phyloP scores from a whole-genome alignment of 2,797 vertebrate genomes.

The Denticeps clupeoides region DNA sequence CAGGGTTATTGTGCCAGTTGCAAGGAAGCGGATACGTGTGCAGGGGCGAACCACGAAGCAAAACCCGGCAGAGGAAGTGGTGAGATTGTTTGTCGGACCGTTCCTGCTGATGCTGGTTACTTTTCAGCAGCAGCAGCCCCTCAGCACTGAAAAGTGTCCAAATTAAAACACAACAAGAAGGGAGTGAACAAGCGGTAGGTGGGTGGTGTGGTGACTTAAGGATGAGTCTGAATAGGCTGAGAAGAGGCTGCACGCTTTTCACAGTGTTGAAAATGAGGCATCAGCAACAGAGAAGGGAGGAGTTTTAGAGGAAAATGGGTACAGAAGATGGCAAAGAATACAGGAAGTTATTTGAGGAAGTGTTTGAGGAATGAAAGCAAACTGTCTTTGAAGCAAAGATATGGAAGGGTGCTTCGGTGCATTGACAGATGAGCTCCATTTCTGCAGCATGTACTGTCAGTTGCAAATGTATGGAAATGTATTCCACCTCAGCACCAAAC shows the following conservation, averaged over 20 bases:
- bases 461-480: slow-evolving; percentile 1
- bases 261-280: too few species aligned
- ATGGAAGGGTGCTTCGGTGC: slow-evolving; percentile 5
- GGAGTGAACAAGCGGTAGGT: not conserved
- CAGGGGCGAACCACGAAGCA: slow-evolving; percentile 22
- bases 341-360: not conserved
- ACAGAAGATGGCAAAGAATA: not conserved
- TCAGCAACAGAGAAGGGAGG: too few species aligned
- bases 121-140: slow-evolving; percentile 14
- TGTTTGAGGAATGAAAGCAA: not conserved
- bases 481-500: not conserved
- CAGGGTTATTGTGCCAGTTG: slow-evolving; percentile 7
- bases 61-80: slow-evolving; percentile 19
- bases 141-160: slow-evolving; percentile 4
- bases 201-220: too few species aligned
- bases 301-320: not conserved
- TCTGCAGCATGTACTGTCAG: not conserved
- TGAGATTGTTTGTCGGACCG: slow-evolving; percentile 11
- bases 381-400: not conserved
- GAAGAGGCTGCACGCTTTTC: too few species aligned
- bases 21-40: slow-evolving; percentile 27
- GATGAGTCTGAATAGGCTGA: too few species aligned
- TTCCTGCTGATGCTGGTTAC: slow-evolving; percentile 22
- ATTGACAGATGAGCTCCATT: slow-evolving; percentile 6
- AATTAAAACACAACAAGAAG: not conserved